phyloP scores from a whole-genome alignment of 1,140 invertebrate species.

The Drosophila aff. region DNA sequence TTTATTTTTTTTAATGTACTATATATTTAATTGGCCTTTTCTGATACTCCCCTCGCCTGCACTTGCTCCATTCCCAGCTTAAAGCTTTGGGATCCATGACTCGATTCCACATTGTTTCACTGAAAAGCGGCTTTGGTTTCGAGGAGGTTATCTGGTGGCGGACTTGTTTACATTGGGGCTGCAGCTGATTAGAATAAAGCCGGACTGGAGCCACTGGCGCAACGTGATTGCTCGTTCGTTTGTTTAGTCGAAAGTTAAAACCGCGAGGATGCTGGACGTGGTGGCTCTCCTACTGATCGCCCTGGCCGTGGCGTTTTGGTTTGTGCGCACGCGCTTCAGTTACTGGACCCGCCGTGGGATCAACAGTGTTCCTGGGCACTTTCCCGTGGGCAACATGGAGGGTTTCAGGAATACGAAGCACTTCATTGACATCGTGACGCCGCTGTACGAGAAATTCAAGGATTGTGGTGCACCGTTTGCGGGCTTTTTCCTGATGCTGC shows the following conservation, averaged over 20 bases:
- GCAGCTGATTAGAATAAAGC: constrained; percentile 38
- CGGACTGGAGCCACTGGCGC: neutral
- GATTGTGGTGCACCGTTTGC: constrained; percentile 56
- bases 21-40: neutral
- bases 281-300: constrained; percentile 54
- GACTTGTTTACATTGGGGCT: constrained; percentile 36
- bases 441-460: constrained; percentile 67
- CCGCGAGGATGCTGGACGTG: constrained; percentile 60
- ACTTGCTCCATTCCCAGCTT: neutral
- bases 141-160: constrained; percentile 29
- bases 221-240: neutral
- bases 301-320: constrained; percentile 59
- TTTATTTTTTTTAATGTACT: too few relatives aligned
- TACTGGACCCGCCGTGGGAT: constrained; percentile 86
- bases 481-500: constrained; percentile 64
- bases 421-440: constrained; percentile 67
- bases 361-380: constrained; percentile 46
- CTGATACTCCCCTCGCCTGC: neutral
- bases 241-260: constrained; percentile 51
- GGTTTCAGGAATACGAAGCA: constrained; percentile 53
- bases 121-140: constrained; percentile 1
- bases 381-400: constrained; percentile 67
- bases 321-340: constrained; percentile 48
- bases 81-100: constrained; percentile 17
- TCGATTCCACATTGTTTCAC: constrained; percentile 20